These are phyloP conservation scores for Corvus moneduloides DNA, from an alignment of 2,113 vertebrate genomes.

Conservation along the genomic window DNA sequence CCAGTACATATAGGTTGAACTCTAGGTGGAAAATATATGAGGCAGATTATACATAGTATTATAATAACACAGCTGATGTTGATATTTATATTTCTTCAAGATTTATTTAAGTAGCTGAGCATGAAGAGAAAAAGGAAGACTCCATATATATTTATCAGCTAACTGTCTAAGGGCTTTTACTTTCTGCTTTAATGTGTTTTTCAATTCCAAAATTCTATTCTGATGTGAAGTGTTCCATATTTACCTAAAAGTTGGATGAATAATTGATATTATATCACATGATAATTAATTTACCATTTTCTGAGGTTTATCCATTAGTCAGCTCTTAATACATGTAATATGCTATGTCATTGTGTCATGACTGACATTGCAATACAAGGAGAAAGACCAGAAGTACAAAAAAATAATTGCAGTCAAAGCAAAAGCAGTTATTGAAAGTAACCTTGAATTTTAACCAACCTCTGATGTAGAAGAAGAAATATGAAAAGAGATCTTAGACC, in stretches of 20 bases:
- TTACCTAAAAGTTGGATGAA: not conserved
- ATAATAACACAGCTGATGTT: not conserved
- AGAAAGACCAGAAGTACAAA: not conserved
- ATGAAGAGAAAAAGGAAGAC: not conserved
- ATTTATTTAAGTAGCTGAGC: not conserved
- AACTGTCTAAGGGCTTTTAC: not conserved
- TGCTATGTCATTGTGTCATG: not conserved
- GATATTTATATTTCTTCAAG: not conserved
- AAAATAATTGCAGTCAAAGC: not conserved
- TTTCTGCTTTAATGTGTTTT: not conserved
- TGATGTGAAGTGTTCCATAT: not conserved
- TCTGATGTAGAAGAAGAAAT: not conserved
- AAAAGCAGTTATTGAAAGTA: not conserved
- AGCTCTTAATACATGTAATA: not conserved
- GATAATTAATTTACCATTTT: not conserved
- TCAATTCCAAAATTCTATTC: not conserved
- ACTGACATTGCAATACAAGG: not conserved
- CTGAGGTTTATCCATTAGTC: not conserved
- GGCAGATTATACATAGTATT: not conserved
- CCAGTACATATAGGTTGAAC: not conserved
- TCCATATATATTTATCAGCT: not conserved
- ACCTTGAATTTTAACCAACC: not conserved
- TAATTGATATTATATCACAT: not conserved
- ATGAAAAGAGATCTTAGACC: not conserved
- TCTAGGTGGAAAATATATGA: not conserved